Conservation (phyloP, 2,113 vertebrate species). For the Seriola rivoliana region DNA sequence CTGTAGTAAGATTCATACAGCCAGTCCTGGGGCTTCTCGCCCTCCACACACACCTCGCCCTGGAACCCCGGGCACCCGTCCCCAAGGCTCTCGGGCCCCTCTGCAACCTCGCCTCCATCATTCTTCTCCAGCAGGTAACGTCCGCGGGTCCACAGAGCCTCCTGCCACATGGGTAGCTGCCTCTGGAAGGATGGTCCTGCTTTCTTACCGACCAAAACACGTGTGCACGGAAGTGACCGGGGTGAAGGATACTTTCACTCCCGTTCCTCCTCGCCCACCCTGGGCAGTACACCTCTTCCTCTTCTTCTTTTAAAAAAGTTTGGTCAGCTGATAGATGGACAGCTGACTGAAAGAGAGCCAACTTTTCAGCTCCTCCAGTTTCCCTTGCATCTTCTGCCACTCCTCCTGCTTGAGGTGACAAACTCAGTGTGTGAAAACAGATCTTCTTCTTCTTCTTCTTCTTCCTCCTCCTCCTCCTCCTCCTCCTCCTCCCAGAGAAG, state of each 20-base stretch:
- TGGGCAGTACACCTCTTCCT: not conserved
- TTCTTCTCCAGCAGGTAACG: conserved; percentile 82
- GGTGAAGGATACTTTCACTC: conserved; percentile 9
- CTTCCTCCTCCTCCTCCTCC: conserved; percentile 25
- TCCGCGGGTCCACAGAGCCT: conserved; percentile 81
- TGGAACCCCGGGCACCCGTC: conserved; percentile 70
- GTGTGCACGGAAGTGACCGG: not conserved
- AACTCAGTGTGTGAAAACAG: conserved; percentile 57
- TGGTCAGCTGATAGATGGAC: conserved; percentile 53
- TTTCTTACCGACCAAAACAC: conserved; percentile 20
- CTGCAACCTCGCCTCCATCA: conserved; percentile 72
- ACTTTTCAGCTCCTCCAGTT: conserved; percentile 56
- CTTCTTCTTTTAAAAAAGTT: conserved; percentile 55
- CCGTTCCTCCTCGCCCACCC: not conserved
- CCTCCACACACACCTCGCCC: conserved; percentile 59
- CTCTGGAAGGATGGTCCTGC: conserved; percentile 36
- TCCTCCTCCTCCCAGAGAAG: conserved; percentile 21
- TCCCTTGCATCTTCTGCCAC: conserved; percentile 54
- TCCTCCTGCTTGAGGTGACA: conserved; percentile 41
- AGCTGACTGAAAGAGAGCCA: conserved; percentile 43
- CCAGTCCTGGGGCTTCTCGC: conserved; percentile 91
- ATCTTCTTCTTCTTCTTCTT: conserved; percentile 2
- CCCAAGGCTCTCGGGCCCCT: conserved; percentile 72
- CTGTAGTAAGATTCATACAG: conserved; percentile 98
- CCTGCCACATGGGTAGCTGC: conserved; percentile 80